These are phyloP conservation scores for Dufourea novaeangliae DNA, from an alignment of 1,140 invertebrate genomes.

Conservation along the genomic window DNA sequence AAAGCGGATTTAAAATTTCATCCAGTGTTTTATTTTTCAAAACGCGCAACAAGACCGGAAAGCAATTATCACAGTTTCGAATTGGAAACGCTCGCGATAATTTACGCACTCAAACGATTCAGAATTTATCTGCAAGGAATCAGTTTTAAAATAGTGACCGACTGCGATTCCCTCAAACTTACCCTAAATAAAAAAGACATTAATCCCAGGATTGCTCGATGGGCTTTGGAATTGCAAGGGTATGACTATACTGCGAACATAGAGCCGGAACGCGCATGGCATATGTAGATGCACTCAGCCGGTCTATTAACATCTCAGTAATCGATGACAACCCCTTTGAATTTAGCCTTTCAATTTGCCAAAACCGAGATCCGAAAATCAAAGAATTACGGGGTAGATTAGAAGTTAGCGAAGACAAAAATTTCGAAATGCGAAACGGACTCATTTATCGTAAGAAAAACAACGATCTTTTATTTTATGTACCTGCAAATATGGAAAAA, in stretches of 20 bases:
- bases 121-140: too few relatives aligned
- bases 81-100: constrained; percentile 77
- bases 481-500: constrained; percentile 7
- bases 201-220: constrained; percentile 44
- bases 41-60: constrained; percentile 66
- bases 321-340: constrained; percentile 1
- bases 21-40: constrained; percentile 36
- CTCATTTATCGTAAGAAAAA: constrained; percentile 4
- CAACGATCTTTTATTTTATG: background rate
- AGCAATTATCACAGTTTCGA: constrained; percentile 72
- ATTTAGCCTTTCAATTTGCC: background rate
- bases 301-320: background rate
- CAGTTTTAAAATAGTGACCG: too few relatives aligned
- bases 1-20: constrained; percentile 29
- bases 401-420: background rate
- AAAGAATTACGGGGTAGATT: background rate
- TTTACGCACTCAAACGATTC: constrained; percentile 72
- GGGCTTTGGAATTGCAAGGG: constrained; percentile 34
- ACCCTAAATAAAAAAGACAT: constrained; percentile 42
- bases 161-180: constrained; percentile 29
- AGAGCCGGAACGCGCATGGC: too few relatives aligned
- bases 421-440: constrained; percentile 4
- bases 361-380: background rate
- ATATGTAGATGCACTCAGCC: too few relatives aligned
- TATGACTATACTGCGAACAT: too few relatives aligned